Evolutionary conservation across 2,888 invertebrate species (phyloP), one percentile per base, ranked within the genome.

Genomic region (Tetragonisca angustula): DNA sequence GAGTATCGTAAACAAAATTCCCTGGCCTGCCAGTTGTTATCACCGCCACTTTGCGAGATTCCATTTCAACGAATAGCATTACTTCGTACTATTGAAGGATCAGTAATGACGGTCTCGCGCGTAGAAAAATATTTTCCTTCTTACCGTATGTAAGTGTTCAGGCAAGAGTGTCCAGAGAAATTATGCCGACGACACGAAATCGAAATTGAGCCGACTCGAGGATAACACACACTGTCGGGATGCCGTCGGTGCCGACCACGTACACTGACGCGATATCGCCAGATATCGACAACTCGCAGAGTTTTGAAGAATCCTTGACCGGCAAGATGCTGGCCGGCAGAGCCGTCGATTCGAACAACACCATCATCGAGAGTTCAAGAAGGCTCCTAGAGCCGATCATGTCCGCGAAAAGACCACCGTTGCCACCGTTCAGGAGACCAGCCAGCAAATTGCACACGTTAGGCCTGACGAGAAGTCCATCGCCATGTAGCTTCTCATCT

Each of bases 401-500:
- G 15, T 21, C 83, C 5, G 1, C 62, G 11, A 88, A 71, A 27
- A 86, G 87, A 74, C 90, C 90, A 13, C 90, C 90, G 13, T 65
- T 90, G 11, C 89, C 90, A 13, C 90, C 90, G 0, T 68, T 68
- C 1, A 81, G 73, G 21, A 86, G 82, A 74, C 79, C 87, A 2
- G 0, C 49, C 2, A 87, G 79, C 56, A 87, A 81, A 49, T 11
- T 80, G 0, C 74, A 82, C 56, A 1, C 70, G 3, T 64, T 70
- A 21, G 65, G 5, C 24, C 56, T 59, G 43, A 81, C 62, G 2
- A 80, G 90, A 15, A 90, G 90, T 52, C 88, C 90, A 0, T 90
- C 90, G 17, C 90, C 90, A 0, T 80, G 81, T 62, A 90, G 90
- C 19, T 15, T 90, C 1, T 84, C 90, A 0, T 89, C 90, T 15